These are phyloP conservation scores for Ictalurus furcatus DNA, from an alignment of 2,113 vertebrate species.

Conservation along the genomic window DNA sequence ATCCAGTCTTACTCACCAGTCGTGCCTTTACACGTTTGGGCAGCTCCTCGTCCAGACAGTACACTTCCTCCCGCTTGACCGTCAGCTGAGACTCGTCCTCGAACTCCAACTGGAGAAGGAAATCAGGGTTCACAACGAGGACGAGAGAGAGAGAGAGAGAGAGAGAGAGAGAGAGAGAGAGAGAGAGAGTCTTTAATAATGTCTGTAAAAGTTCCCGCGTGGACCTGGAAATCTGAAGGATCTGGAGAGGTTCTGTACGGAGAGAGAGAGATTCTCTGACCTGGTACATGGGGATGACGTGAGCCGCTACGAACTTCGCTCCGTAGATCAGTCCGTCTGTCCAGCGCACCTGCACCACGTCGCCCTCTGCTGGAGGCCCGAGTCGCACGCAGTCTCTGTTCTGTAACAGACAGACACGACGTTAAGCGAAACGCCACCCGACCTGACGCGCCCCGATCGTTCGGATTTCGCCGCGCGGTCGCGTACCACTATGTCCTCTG, in stretches of 20 bases:
- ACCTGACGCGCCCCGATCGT: not conserved
- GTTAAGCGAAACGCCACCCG: not conserved
- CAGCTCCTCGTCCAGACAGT: conserved; percentile 89
- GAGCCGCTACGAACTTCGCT: conserved; percentile 91
- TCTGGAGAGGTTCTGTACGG: no score
- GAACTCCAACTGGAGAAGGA: conserved; percentile 85
- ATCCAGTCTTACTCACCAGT: conserved; percentile 74
- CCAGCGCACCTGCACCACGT: conserved; percentile 93
- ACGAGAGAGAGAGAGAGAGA: not conserved
- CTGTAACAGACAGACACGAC: conserved; percentile 61
- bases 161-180: not conserved
- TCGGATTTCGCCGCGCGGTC: not conserved
- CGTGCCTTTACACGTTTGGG: conserved; percentile 94
- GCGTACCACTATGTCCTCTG: conserved; percentile 93
- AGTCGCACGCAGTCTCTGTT: conserved; percentile 87
- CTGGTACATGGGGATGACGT: conserved; percentile 96
- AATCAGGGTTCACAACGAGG: not conserved
- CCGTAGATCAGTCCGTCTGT: conserved; percentile 94
- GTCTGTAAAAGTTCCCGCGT: no score
- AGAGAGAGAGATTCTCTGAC: conserved; percentile 65
- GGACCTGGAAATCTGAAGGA: no score
- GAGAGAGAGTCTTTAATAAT: not conserved
- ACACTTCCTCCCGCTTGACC: conserved; percentile 93
- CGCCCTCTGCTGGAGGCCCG: conserved; percentile 86
- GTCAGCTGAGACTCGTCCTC: conserved; percentile 92